Evolutionary conservation across 2,113 vertebrate genomes (phyloP).

Genomic region (Setophaga petechia): DNA sequence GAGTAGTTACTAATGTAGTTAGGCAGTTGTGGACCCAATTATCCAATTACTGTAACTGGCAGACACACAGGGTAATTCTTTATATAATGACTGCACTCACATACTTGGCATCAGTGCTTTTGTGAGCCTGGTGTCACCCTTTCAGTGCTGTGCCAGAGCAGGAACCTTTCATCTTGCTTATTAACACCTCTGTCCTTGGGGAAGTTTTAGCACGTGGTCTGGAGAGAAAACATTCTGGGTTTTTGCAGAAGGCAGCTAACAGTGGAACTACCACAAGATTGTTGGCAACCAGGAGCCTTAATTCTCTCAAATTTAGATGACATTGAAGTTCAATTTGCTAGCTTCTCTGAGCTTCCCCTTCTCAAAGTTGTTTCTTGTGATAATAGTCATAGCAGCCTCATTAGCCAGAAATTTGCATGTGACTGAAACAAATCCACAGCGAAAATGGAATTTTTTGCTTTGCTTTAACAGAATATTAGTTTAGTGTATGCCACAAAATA

Average conservation of each 20-base stretch:
- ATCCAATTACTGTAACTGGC: constrained; percentile 37
- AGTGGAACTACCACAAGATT: not conserved
- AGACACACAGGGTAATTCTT: constrained; percentile 7
- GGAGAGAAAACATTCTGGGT: not conserved
- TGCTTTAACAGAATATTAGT: not conserved
- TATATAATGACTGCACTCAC: not conserved
- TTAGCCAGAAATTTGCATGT: constrained; percentile 20
- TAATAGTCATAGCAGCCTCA: not conserved
- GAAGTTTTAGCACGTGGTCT: not conserved
- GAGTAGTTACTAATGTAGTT: not conserved
- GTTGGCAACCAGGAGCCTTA: not conserved
- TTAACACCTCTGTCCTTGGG: not conserved
- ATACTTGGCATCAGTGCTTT: not conserved
- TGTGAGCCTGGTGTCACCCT: not conserved
- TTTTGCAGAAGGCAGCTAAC: not conserved
- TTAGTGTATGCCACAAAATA: not conserved
- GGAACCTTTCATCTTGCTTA: not conserved
- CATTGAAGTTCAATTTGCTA: not conserved
- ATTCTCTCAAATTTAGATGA: not conserved
- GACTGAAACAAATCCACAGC: not conserved
- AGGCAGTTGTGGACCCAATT: constrained; percentile 48
- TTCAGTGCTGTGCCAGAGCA: not conserved
- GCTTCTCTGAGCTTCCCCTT: not conserved
- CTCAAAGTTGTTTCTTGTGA: not conserved
- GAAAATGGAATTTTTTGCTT: constrained; percentile 12